Evolutionary conservation across 2,113 vertebrate genomes (phyloP), one percentile per base, ranked within the genome.

Genomic region (Emydura subglobosa): DNA sequence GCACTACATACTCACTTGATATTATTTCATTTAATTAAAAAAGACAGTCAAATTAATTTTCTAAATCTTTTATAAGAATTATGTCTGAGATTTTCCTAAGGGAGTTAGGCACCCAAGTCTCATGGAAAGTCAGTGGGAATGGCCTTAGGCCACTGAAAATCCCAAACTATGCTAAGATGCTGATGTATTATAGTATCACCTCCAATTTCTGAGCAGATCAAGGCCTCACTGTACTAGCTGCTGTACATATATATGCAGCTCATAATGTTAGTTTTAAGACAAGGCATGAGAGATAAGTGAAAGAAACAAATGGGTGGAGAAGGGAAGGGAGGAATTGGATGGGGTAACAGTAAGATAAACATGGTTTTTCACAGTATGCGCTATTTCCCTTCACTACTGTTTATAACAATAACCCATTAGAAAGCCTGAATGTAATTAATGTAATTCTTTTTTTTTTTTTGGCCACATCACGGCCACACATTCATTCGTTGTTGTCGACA

Each of bases 1-100:
- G 3, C 29, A 16, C 25, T 61, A 61, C 29, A 14, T 59, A 29
- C 12, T 11, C 27, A 1, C 57, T 25, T 59, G 29, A 61, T 34
- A 85, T 96, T 97, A 96, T 87, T 97, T 83, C 78, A 81, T 97
- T 97, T 95, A 95, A 65, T 82, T 85, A 16, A 27, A 84, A 82
- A 79, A 86, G 93, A 92, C 94, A 90, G 94, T 91, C 87, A 92
- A 95, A 96, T 96, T 95, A 93, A 74, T 93, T 96, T 94, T 93
- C 65, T 91, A 96, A 92, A 91, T 94, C 89, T 95, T 93, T 97
- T 91, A 89, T 93, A 82, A 82, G 96, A 97, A 97, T 96, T 96
- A 92, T 91, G 94, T 85, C 93, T 29, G 87, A 91, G 82, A 90
- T 80, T 44, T 74, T 24, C 87, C 93, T 95, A 50, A 95, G 91